A percentile compares a stretch with the other conserved stretches of the same genome.
These are phyloP conservation scores for Pogonocherus hispidulus DNA, from an alignment of 2,888 invertebrate genomes.

Conservation along the genomic window DNA sequence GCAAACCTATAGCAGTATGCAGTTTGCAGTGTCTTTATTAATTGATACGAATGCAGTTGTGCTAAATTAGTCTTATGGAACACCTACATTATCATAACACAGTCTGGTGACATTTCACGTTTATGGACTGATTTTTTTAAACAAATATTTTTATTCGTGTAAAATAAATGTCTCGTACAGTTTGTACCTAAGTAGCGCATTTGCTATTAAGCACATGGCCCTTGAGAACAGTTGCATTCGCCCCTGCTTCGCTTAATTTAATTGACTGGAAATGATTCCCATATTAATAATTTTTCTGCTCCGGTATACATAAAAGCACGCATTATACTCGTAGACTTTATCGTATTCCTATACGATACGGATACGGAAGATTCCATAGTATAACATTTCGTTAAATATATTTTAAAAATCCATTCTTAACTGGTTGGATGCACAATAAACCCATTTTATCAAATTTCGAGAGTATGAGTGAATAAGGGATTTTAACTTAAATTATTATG, in stretches of 20 bases:
- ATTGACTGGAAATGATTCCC: conserved; percentile 54
- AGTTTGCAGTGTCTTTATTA: too few species aligned
- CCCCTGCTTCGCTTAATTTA: conserved; percentile 45
- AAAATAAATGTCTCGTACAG: not conserved
- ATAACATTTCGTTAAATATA: conserved; percentile 5
- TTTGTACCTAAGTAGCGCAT: conserved; percentile 29
- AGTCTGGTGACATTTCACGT: too few species aligned
- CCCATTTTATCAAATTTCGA: too few species aligned
- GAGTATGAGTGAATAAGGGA: too few species aligned
- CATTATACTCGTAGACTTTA: not conserved
- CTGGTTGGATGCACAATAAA: too few species aligned
- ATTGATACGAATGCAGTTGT: too few species aligned
- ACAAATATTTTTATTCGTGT: not conserved
- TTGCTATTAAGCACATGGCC: conserved; percentile 52
- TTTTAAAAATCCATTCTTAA: too few species aligned
- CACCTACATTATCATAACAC: too few species aligned
- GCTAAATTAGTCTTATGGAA: too few species aligned
- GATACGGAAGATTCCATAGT: not conserved
- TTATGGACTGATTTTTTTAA: too few species aligned
- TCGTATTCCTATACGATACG: conserved; percentile 4
- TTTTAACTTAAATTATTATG: too few species aligned
- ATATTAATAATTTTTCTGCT: conserved; percentile 46
- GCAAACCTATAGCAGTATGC: too few species aligned
- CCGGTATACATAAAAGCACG: not conserved
- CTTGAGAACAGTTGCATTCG: conserved; percentile 51